Percentiles rank a stretch among this genome's conserved stretches.
Evolutionary conservation across 2,113 vertebrate species (phyloP).

Genomic region (Pterophyllum scalare): DNA sequence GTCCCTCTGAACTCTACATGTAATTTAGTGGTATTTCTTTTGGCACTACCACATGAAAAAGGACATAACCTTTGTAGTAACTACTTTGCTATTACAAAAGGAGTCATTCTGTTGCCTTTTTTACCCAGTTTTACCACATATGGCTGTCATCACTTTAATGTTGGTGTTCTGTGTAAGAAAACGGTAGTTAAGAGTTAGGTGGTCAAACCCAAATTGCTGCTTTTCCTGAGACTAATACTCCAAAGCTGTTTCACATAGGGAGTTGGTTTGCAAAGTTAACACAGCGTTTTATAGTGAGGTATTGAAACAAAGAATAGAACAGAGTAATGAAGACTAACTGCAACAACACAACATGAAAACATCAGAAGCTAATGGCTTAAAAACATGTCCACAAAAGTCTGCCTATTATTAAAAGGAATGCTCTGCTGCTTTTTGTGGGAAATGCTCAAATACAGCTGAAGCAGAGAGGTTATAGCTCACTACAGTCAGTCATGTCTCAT

Average conservation of each 20-base stretch:
- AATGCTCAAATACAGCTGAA: neutral
- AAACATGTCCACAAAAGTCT: slow-evolving; percentile 23
- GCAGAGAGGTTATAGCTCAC: neutral
- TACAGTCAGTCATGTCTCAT: neutral
- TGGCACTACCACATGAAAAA: neutral
- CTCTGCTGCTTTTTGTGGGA: neutral
- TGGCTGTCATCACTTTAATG: neutral
- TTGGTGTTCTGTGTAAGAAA: neutral
- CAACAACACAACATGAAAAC: slow-evolving; percentile 12
- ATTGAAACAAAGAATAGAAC: neutral
- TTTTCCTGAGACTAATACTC: neutral
- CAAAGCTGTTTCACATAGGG: neutral
- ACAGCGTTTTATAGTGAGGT: neutral
- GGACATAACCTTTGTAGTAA: neutral
- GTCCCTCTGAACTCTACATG: neutral
- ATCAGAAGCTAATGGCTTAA: neutral
- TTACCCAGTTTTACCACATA: neutral
- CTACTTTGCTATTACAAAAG: neutral
- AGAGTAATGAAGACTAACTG: neutral
- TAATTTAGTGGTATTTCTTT: neutral
- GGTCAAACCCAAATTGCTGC: neutral
- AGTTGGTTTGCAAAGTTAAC: neutral
- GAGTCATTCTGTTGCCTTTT: neutral
- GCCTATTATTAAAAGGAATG: neutral
- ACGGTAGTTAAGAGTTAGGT: neutral